Conservation (phyloP, 2,888 invertebrate genomes). For the Phytoseiulus persimilis region DNA sequence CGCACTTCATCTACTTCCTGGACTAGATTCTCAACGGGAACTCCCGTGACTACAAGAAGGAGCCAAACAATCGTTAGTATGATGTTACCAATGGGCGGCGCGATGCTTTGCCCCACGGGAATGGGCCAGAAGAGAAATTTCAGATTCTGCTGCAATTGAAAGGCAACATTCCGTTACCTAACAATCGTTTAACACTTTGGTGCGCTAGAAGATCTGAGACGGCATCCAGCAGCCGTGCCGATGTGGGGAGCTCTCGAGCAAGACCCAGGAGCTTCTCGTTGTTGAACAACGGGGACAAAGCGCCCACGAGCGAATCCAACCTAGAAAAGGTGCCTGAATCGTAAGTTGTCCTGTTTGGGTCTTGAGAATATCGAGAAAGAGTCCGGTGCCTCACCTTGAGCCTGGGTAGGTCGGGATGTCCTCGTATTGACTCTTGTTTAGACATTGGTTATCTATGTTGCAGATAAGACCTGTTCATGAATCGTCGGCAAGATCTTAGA, state of each 20-base stretch:
- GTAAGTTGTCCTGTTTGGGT: background rate
- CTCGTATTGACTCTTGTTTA: constrained; percentile 44
- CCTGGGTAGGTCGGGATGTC: constrained; percentile 45
- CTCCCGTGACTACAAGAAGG: constrained; percentile 9
- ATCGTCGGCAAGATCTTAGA: no score
- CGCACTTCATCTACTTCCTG: constrained; percentile 13
- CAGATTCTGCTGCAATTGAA: background rate
- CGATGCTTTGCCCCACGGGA: background rate
- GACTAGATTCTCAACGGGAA: constrained; percentile 26
- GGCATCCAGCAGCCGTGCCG: constrained; percentile 11
- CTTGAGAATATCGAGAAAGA: background rate
- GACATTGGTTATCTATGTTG: constrained; percentile 45
- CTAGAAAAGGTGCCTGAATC: background rate
- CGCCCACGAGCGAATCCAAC: constrained; percentile 25
- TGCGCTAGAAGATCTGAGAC: constrained; percentile 9
- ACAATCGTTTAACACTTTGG: constrained; percentile 23
- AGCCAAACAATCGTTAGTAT: background rate
- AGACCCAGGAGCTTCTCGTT: constrained; percentile 28
- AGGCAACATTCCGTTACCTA: background rate
- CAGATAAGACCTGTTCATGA: constrained; percentile 44
- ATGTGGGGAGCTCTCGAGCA: constrained; percentile 29
- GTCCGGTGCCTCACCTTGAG: constrained; percentile 43
- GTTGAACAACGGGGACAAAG: constrained; percentile 19
- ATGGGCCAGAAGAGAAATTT: background rate
- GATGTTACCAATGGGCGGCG: background rate